Percentiles rank a stretch among this genome's conserved stretches.
phyloP scores from a whole-genome alignment of 2,888 invertebrate genomes.

The Parelbella ahira region DNA sequence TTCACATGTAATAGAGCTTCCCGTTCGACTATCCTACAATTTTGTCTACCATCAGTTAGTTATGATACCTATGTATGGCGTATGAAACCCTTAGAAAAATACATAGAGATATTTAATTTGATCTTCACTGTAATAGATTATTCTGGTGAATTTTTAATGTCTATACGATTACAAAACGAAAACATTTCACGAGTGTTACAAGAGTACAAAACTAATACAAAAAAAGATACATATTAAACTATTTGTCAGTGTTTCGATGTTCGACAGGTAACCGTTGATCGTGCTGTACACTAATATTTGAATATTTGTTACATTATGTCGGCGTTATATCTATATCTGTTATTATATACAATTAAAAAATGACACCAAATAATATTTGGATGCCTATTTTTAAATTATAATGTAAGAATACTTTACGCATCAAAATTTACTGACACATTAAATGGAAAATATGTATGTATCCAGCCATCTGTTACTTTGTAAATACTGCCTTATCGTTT shows the following conservation, averaged over 20 bases:
- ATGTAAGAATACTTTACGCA: no score
- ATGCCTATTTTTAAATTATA: neutral
- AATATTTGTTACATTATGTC: no score
- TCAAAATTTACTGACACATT: no score
- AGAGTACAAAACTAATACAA: constrained; percentile 15
- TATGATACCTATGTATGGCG: constrained; percentile 5
- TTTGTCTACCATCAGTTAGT: constrained; percentile 51
- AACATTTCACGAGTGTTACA: constrained; percentile 15
- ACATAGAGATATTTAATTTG: constrained; percentile 13
- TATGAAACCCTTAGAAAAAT: constrained; percentile 16
- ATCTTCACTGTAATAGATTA: constrained; percentile 31
- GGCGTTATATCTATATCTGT: no score
- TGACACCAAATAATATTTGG: neutral
- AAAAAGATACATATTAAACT: no score
- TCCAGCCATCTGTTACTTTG: no score
- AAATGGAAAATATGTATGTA: constrained; percentile 46
- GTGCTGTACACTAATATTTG: neutral
- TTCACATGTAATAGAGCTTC: constrained; percentile 69
- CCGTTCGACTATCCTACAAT: constrained; percentile 51
- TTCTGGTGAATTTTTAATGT: constrained; percentile 13
- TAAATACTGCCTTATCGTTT: constrained; percentile 75
- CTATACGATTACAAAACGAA: constrained; percentile 16
- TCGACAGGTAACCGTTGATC: no score
- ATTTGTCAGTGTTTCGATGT: no score
- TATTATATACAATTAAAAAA: neutral